These are phyloP conservation scores for Bombus sylvicola DNA, from an alignment of 1,140 invertebrate species.

Conservation along the genomic window DNA sequence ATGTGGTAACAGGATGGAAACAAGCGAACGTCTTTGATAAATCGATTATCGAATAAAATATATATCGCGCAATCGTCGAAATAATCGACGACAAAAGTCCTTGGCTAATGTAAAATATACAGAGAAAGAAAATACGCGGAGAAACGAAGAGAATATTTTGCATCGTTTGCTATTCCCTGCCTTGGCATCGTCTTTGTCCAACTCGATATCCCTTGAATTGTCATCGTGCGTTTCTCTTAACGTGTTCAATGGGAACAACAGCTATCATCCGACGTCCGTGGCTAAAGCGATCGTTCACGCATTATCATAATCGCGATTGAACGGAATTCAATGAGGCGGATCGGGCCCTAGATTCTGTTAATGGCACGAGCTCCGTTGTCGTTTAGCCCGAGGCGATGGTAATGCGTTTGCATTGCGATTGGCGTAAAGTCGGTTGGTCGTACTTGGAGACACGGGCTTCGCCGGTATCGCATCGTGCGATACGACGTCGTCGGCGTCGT, in stretches of 20 bases:
- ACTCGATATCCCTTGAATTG: conserved; percentile 14
- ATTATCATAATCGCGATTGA: conserved; percentile 72
- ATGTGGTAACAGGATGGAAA: not conserved
- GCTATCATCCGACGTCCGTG: conserved; percentile 14
- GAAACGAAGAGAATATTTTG: not conserved
- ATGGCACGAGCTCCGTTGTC: conserved; percentile 67
- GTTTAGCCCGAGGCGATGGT: conserved; percentile 70
- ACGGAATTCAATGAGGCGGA: conserved; percentile 71
- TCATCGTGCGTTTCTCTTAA: conserved; percentile 8
- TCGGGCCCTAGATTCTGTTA: conserved; percentile 72
- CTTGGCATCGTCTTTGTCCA: not conserved
- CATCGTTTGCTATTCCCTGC: not conserved
- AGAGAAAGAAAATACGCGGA: not conserved
- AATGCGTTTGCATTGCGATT: conserved; percentile 66
- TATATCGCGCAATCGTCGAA: not conserved
- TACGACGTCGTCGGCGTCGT: conserved; percentile 21
- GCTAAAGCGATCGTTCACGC: conserved; percentile 59
- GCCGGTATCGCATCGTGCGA: conserved; percentile 8
- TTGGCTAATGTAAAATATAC: not conserved
- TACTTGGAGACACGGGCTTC: conserved; percentile 12
- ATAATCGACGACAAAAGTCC: not conserved
- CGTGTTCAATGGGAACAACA: conserved; percentile 38
- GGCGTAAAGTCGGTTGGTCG: conserved; percentile 23
- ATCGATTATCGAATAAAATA: not conserved
- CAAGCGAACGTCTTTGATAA: not conserved